Percentiles rank a stretch among this genome's conserved stretches.
Evolutionary conservation across 1,140 invertebrate species (phyloP).

Genomic region (Pteromalus puparum): DNA sequence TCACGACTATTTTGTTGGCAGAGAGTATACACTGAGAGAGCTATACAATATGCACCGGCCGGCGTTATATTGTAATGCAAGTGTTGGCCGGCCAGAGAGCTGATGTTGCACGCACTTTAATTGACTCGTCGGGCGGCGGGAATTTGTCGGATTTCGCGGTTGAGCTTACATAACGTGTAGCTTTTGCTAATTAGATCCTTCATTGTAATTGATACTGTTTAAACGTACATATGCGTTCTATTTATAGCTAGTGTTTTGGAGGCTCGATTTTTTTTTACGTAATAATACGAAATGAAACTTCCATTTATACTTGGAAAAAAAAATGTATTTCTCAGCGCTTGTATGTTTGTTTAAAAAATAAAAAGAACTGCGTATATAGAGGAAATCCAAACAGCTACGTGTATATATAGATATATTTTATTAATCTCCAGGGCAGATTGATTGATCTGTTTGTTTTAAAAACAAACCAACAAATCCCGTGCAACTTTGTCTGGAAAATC

Average conservation of each 20-base stretch:
- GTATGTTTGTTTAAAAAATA: neutral
- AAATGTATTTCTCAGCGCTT: neutral
- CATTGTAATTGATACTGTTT: neutral
- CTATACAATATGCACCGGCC: neutral
- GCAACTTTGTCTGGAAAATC: neutral
- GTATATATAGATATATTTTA: neutral
- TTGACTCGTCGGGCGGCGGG: neutral
- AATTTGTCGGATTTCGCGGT: neutral
- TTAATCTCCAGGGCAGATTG: neutral
- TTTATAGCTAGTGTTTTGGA: too few species aligned
- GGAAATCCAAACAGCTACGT: neutral
- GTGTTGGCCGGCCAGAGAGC: neutral
- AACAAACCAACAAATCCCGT: neutral
- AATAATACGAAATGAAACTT: too few species aligned
- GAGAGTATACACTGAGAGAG: too few species aligned
- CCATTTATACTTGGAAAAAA: neutral
- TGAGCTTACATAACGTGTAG: neutral
- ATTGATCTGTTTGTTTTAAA: neutral
- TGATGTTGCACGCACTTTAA: neutral
- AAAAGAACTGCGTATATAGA: neutral
- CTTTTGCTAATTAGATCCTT: too few species aligned
- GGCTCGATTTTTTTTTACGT: too few species aligned
- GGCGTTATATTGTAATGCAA: neutral
- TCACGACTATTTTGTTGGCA: neutral
- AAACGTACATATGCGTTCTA: neutral